phyloP scores from a whole-genome alignment of 2,888 invertebrate species.

The Sisyra terminalis region DNA sequence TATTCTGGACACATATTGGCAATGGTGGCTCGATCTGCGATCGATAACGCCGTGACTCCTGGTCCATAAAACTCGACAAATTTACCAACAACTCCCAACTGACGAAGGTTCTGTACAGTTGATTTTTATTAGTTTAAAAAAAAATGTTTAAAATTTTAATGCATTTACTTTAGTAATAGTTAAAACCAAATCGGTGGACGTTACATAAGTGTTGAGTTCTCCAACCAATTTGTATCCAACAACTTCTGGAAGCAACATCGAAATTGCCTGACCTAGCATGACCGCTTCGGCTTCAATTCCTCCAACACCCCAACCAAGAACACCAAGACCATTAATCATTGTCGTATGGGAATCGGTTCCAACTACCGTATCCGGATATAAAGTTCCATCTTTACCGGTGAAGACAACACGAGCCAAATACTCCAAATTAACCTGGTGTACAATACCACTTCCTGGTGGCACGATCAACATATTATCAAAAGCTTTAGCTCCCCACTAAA shows the following conservation, averaged over 20 bases:
- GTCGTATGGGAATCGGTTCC: constrained; percentile 99
- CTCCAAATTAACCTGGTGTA: constrained; percentile 96
- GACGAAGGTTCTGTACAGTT: constrained; percentile 61
- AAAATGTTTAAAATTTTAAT: background rate
- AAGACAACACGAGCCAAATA: constrained; percentile 88
- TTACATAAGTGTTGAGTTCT: constrained; percentile 61
- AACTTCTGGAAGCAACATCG: constrained; percentile 91
- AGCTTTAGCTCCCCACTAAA: constrained; percentile 90
- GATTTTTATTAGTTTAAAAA: no score
- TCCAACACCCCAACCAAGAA: constrained; percentile 93
- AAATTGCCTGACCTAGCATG: constrained; percentile 95
- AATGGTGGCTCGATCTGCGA: constrained; percentile 94
- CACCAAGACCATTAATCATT: constrained; percentile 95
- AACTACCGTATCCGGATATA: constrained; percentile 67
- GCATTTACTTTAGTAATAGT: constrained; percentile 66
- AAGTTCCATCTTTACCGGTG: constrained; percentile 36
- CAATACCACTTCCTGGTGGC: constrained; percentile 95
- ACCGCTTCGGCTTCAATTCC: constrained; percentile 98
- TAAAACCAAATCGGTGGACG: constrained; percentile 92
- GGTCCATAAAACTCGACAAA: constrained; percentile 98
- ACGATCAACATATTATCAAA: constrained; percentile 94
- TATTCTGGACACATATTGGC: constrained; percentile 99
- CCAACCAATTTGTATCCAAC: constrained; percentile 87
- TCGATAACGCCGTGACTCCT: constrained; percentile 76
- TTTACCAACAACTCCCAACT: constrained; percentile 92